These are phyloP conservation scores for Drosophila ironensis DNA, from an alignment of 1,140 invertebrate species.

Conservation along the genomic window DNA sequence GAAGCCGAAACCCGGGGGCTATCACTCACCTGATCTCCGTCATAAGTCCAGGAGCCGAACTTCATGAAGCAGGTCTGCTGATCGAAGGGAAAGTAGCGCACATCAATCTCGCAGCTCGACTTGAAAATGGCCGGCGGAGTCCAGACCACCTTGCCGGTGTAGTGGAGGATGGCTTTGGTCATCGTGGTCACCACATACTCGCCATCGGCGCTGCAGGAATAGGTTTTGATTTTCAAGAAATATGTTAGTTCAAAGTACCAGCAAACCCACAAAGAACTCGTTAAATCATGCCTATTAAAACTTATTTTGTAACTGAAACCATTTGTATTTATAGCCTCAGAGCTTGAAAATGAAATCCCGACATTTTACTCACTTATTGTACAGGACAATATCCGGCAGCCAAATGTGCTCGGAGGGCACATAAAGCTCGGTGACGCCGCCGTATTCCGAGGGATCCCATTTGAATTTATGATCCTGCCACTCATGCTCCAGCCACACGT, in stretches of 20 bases:
- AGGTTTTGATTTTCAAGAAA: not conserved
- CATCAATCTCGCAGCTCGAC: slow-evolving; percentile 98
- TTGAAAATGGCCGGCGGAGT: slow-evolving; percentile 98
- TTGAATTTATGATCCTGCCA: slow-evolving; percentile 98
- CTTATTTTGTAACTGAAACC: not conserved
- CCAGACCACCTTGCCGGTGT: slow-evolving; percentile 94
- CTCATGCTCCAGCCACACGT: slow-evolving; percentile 97
- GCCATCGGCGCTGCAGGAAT: slow-evolving; percentile 94
- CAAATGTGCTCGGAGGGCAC: slow-evolving; percentile 96
- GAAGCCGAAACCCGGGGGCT: too few species aligned
- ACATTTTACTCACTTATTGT: slow-evolving; percentile 95
- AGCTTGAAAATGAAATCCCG: too few species aligned
- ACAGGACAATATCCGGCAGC: slow-evolving; percentile 98
- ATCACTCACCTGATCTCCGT: slow-evolving; percentile 91
- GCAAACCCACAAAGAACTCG: too few species aligned
- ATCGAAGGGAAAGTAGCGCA: slow-evolving; percentile 98
- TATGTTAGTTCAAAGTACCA: too few species aligned
- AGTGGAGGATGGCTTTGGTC: slow-evolving; percentile 96
- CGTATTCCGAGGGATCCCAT: slow-evolving; percentile 98
- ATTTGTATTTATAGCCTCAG: too few species aligned
- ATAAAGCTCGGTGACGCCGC: slow-evolving; percentile 95
- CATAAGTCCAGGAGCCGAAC: slow-evolving; percentile 99
- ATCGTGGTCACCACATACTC: slow-evolving; percentile 99
- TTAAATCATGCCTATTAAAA: not conserved
- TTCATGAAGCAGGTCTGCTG: slow-evolving; percentile 98